Base-by-base conservation (phyloP, 2,888 invertebrate genomes). In the Stenurella melanura region DNA sequence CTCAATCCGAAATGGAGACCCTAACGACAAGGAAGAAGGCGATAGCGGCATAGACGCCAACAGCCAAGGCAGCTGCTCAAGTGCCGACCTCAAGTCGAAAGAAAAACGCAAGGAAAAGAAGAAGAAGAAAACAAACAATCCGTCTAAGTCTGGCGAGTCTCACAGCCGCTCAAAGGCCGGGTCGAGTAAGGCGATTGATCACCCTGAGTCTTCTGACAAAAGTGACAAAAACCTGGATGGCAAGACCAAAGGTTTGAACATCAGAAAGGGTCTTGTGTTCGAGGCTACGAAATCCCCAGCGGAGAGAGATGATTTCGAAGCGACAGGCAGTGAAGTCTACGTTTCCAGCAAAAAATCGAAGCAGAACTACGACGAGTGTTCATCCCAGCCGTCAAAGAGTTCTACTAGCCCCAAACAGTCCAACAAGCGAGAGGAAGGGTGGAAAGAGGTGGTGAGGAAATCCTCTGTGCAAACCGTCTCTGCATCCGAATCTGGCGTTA, bases 31-130 rank as follows among this genome's bases (percentile, higher is more conserved):
- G 86, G 96, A 97, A 88, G 96, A 96, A 88, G 96, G 96, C 30
- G 96, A 96, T 89, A 96, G 96, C 83, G 97, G 97, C 80, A 96
- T 97, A 84, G 97, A 97, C 89, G 95, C 95, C 77, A 95, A 95
- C 89, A 95, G 95, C 84, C 96, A 96, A 91, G 96, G 96, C 64
- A 96, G 96, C 76, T 96, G 96, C 89, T 95, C 95, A 64, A 96
- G 96, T 83, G 95, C 95, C 79, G 96, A 96, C 86, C 94, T 95
- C 74, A 96, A 96, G 54, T 92, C 93, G 56, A 93, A 84, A 73
- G 86, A 86, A 71, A 93, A 92, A 84, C 90, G 93, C 81, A 94
- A 93, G 84, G 93, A 93, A 81, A 93, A 93, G 85, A 95, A 95
- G 85, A 93, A 92, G 78, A 85, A 85, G 74, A 85, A 85, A 66